phyloP scores from a whole-genome alignment of 1,140 invertebrate species.

The Amyelois transitella region DNA sequence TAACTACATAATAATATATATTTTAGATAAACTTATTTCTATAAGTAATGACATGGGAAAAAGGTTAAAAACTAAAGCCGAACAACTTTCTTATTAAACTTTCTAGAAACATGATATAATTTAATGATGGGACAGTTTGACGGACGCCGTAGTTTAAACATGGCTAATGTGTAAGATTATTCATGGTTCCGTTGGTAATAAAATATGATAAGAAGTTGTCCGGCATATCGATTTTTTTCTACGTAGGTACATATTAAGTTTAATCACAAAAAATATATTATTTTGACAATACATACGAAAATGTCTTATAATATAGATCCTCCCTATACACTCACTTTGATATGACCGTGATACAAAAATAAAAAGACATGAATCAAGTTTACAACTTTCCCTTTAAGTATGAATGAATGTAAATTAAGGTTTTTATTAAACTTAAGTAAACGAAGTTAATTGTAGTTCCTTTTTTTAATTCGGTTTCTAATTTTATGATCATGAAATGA shows the following conservation, averaged over 20 bases:
- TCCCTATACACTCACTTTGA: conserved; percentile 7
- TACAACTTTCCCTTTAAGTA: no score
- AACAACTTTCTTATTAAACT: not conserved
- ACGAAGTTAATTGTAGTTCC: no score
- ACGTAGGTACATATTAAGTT: not conserved
- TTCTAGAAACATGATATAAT: no score
- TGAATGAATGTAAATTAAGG: no score
- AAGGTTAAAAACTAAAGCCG: not conserved
- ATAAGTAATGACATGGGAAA: not conserved
- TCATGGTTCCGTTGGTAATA: not conserved
- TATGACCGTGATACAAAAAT: conserved; percentile 10
- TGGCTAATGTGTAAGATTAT: no score
- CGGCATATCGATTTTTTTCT: not conserved
- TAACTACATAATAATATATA: no score
- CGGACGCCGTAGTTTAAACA: no score
- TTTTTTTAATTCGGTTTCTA: no score
- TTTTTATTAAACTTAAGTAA: no score
- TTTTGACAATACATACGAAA: not conserved
- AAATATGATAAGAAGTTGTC: not conserved
- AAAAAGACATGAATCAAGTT: not conserved
- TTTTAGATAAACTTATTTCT: not conserved
- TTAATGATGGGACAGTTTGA: no score
- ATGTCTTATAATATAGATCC: not conserved
- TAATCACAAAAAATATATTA: conserved; percentile 3
- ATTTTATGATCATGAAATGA: no score